Evolutionary conservation across 2,797 vertebrate species (phyloP).

Genomic region (Centropyge bicolor): DNA sequence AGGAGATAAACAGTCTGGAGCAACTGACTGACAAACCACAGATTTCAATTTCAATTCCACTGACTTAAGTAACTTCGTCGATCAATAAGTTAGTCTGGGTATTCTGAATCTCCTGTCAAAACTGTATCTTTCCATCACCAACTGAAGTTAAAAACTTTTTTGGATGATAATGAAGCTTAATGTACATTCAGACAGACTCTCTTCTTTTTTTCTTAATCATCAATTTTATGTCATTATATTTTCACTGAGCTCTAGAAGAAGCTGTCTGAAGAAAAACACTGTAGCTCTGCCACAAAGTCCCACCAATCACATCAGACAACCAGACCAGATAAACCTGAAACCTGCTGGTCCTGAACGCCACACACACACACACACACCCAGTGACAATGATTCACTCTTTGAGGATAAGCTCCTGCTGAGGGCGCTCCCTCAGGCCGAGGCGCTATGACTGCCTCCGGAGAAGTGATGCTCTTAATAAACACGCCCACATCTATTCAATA

Average conservation of each 20-base stretch:
- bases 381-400: constrained; percentile 1
- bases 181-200: neutral
- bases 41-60: no score
- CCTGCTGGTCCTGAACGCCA: constrained; percentile 56
- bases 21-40: no score
- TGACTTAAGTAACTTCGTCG: no score
- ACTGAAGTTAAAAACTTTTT: neutral
- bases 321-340: constrained; percentile 37
- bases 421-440: constrained; percentile 6
- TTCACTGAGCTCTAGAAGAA: neutral
- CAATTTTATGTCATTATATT: neutral
- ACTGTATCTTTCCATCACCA: neutral
- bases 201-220: neutral
- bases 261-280: neutral
- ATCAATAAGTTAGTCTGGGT: no score
- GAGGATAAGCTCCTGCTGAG: neutral
- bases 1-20: neutral
- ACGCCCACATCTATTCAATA: neutral
- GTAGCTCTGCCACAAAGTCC: neutral
- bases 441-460: neutral
- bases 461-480: constrained; percentile 3
- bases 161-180: neutral
- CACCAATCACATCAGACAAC: no score
- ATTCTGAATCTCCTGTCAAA: no score
- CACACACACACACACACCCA: constrained; percentile 6